Conservation (phyloP, 2,888 invertebrate genomes). For the Mimas tiliae region DNA sequence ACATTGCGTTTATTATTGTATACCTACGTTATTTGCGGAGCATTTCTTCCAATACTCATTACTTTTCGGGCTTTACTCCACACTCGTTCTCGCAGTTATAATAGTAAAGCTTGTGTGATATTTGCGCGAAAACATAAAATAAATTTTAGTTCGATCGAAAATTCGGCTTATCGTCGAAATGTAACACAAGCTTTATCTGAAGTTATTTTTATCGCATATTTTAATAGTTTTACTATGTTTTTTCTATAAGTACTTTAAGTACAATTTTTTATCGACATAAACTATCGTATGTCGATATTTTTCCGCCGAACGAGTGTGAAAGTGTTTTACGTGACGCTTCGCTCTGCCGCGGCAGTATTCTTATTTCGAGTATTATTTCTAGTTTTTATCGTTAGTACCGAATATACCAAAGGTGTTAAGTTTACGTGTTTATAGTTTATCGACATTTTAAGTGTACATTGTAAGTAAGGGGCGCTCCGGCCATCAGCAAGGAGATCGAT, state of each 20-base stretch:
- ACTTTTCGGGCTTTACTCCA: slow-evolving; percentile 13
- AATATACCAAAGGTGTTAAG: slow-evolving; percentile 65
- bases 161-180: not conserved
- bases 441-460: slow-evolving; percentile 30
- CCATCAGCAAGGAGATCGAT: slow-evolving; percentile 48
- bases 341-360: slow-evolving; percentile 46
- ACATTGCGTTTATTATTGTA: slow-evolving; percentile 38
- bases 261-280: not conserved
- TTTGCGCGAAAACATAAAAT: not conserved
- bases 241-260: slow-evolving; percentile 2
- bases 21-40: slow-evolving; percentile 34
- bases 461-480: slow-evolving; percentile 29
- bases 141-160: not conserved
- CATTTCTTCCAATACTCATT: slow-evolving; percentile 61
- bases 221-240: not conserved
- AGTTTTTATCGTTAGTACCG: slow-evolving; percentile 47
- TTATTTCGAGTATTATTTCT: slow-evolving; percentile 56
- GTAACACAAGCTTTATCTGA: not conserved
- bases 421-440: slow-evolving; percentile 44
- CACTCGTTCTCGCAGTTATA: slow-evolving; percentile 27
- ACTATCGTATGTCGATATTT: not conserved
- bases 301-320: not conserved
- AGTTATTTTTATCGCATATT: not conserved
- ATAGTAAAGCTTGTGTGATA: not conserved
- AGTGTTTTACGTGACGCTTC: slow-evolving; percentile 29